These are phyloP conservation scores for Epicampocera succincta DNA, from an alignment of 2,888 invertebrate genomes.

Conservation along the genomic window DNA sequence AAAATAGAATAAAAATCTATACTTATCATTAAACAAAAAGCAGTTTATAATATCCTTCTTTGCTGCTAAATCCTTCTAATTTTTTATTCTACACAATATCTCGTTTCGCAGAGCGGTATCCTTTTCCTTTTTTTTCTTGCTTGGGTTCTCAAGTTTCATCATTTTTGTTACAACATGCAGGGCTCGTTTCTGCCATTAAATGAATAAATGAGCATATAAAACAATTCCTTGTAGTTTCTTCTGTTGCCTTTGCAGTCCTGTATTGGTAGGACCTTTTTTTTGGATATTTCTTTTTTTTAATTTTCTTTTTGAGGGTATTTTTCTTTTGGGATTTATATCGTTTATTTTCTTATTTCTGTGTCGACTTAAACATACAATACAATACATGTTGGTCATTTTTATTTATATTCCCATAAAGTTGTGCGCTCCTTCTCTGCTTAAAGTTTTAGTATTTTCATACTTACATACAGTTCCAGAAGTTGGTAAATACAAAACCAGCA, in stretches of 20 bases:
- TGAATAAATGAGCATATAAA: slow-evolving; percentile 81
- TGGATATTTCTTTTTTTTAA: slow-evolving; percentile 15
- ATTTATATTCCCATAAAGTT: slow-evolving; percentile 61
- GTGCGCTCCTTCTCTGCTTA: slow-evolving; percentile 45
- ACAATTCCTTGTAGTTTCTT: slow-evolving; percentile 79
- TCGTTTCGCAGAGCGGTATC: neutral
- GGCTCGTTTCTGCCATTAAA: slow-evolving; percentile 79
- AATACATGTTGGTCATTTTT: slow-evolving; percentile 64
- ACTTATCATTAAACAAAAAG: slow-evolving; percentile 42
- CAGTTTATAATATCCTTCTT: slow-evolving; percentile 21
- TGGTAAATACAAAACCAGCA: slow-evolving; percentile 44
- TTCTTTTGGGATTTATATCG: neutral
- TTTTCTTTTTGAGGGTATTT: slow-evolving; percentile 20
- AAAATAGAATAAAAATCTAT: slow-evolving; percentile 45
- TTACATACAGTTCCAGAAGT: slow-evolving; percentile 19
- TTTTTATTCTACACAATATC: neutral
- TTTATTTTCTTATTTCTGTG: slow-evolving; percentile 26
- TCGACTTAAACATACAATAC: slow-evolving; percentile 53
- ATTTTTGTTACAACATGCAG: slow-evolving; percentile 36
- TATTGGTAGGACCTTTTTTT: slow-evolving; percentile 38
- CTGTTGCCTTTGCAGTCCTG: slow-evolving; percentile 20
- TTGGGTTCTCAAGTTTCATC: slow-evolving; percentile 16
- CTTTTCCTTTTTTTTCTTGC: slow-evolving; percentile 16
- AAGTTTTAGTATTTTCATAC: slow-evolving; percentile 27
- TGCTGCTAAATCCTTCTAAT: neutral